phyloP scores from a whole-genome alignment of 2,797 vertebrate species.

The Epinephelus awoara region DNA sequence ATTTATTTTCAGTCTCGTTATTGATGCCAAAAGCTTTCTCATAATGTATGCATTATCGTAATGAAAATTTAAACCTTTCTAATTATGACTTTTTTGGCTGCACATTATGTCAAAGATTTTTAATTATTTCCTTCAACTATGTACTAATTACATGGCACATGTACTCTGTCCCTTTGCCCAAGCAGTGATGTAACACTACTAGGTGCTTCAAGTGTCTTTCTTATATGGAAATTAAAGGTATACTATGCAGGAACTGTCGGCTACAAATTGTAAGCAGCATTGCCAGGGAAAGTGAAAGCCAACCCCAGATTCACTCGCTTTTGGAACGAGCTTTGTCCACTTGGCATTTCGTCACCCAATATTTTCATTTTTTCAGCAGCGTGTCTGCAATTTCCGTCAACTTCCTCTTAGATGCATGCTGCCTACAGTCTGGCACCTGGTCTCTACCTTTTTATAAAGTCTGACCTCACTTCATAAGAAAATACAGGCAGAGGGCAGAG shows the following conservation, averaged over 20 bases:
- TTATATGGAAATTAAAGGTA: neutral
- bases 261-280: too few relatives aligned
- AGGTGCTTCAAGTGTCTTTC: neutral
- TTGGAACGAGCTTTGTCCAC: too few relatives aligned
- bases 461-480: too few relatives aligned
- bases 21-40: slow-evolving; percentile 2
- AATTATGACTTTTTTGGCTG: neutral
- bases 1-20: neutral
- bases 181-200: neutral
- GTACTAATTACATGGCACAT: neutral
- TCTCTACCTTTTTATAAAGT: too few relatives aligned
- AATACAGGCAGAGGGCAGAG: too few relatives aligned
- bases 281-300: too few relatives aligned
- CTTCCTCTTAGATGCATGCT: too few relatives aligned
- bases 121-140: slow-evolving; percentile 3
- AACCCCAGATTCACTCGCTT: too few relatives aligned
- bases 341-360: too few relatives aligned
- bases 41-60: neutral
- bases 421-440: too few relatives aligned
- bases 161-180: slow-evolving; percentile 2
- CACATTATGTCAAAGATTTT: neutral
- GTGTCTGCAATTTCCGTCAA: too few relatives aligned
- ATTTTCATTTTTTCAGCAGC: too few relatives aligned
- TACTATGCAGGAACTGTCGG: neutral
- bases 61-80: slow-evolving; percentile 6